These are phyloP conservation scores for Hydrozoanthus gracilis DNA, from an alignment of 92 coral and sea anemone species.

Conservation along the genomic window DNA sequence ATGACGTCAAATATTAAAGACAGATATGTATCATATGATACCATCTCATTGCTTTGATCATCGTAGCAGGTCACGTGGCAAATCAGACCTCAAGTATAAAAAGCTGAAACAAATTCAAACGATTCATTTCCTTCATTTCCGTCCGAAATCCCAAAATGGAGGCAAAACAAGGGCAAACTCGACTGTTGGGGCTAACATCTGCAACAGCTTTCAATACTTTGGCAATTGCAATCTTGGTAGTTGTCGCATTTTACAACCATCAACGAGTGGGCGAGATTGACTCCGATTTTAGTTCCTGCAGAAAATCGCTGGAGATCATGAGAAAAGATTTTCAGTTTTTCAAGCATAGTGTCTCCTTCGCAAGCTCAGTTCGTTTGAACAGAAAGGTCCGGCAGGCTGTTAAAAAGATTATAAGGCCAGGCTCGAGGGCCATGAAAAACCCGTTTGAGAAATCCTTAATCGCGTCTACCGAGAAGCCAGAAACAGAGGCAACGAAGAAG, in stretches of 20 bases:
- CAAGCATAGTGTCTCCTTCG: not conserved
- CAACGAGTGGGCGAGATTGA: conserved; percentile 16
- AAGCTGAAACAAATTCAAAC: no score
- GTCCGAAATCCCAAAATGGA: not conserved
- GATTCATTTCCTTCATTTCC: no score
- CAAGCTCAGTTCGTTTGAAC: not conserved
- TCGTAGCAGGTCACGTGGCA: no score
- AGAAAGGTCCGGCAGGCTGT: not conserved
- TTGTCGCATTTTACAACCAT: not conserved
- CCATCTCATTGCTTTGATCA: no score
- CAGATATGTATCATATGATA: no score
- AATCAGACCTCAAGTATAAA: no score
- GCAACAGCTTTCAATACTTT: conserved; percentile 1
- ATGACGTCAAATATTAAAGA: no score
- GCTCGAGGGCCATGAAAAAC: no score
- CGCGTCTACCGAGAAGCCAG: no score
- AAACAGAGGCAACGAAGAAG: no score
- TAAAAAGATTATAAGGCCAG: not conserved
- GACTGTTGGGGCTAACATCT: conserved; percentile 7
- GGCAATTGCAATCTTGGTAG: not conserved
- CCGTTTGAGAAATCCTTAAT: no score
- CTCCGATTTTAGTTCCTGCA: not conserved
- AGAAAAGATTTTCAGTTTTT: not conserved
- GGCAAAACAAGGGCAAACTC: not conserved
- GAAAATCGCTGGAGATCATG: not conserved